phyloP scores from a whole-genome alignment of 2,888 invertebrate species.

The Cepaea hortensis region DNA sequence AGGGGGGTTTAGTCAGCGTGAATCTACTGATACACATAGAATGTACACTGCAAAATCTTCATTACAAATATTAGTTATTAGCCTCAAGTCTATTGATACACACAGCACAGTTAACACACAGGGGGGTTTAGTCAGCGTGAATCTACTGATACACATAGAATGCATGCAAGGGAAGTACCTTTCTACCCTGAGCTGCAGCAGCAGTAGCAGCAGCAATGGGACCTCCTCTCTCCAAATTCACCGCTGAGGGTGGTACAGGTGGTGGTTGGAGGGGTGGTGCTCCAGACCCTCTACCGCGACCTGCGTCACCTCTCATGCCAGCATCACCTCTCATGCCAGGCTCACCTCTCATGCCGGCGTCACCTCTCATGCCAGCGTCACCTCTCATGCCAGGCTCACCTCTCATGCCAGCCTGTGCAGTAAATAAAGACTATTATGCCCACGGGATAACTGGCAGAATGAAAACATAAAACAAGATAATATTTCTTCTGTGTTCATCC shows the following conservation, averaged over 20 bases:
- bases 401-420: neutral
- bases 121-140: neutral
- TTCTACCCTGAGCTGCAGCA: conserved; percentile 31
- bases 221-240: conserved; percentile 50
- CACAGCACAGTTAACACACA: no score
- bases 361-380: conserved; percentile 1
- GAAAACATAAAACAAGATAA: neutral
- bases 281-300: conserved; percentile 47
- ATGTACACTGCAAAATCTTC: neutral
- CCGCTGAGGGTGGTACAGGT: conserved; percentile 69
- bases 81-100: no score
- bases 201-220: neutral
- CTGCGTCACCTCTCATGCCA: conserved; percentile 44
- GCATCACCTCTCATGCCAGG: neutral
- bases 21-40: neutral
- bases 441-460: neutral
- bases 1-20: neutral
- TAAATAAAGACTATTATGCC: neutral
- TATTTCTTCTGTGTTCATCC: no score
- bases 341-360: neutral
- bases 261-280: conserved; percentile 72
- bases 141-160: neutral
- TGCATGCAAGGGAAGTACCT: conserved; percentile 37
- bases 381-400: conserved; percentile 39
- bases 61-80: no score